Base-by-base conservation (phyloP, 1,140 invertebrate species). In the Pseudoatta argentina region DNA sequence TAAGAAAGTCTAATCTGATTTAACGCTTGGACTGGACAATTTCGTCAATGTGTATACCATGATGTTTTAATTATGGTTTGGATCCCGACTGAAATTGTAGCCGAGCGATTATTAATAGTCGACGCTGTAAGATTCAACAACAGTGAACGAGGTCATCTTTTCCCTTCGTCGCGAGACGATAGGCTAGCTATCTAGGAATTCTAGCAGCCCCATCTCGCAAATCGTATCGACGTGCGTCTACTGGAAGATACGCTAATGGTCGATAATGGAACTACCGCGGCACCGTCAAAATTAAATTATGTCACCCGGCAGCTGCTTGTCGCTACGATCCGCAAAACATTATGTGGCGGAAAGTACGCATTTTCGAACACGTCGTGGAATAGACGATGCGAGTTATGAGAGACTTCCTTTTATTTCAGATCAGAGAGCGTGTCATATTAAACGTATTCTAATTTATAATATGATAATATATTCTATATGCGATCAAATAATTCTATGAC, bases 221-320 rank as follows among this genome's bases (percentile, higher is more conserved):
- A 63, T 86, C 44, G 61, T 78, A 57, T 78, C 72, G 51, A 64
- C 44, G 27, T 87, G 77, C 18, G 39, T 34, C 72, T 55, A 27
- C 24, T 61, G 24, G 39, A 39, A 77, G 85, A 77, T 75, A 73
- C 79, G 83, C 87, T 93, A 93, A 93, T 93, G 89, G 91, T 90
- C 92, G 91, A 91, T 93, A 93, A 93, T 93, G 92, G 92, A 93
- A 91, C 81, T 57, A 59, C 79, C 67, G 63, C 55, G 77, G 87
- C 81, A 81, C 86, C 51, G 51, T 61, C 34, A 30, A 93, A 93
- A 93, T 88, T 64, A 69, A 93, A 92, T 93, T 93, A 93, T 53
- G 72, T 44, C 57, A 72, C 81, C 55, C 57, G 57, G 75, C 77
- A 55, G 24, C 63, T 67, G 63, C 44, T 87, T 48, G 72, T 69